phyloP scores from a whole-genome alignment of 2,888 invertebrate genomes.

The Nesidiocoris tenuis region DNA sequence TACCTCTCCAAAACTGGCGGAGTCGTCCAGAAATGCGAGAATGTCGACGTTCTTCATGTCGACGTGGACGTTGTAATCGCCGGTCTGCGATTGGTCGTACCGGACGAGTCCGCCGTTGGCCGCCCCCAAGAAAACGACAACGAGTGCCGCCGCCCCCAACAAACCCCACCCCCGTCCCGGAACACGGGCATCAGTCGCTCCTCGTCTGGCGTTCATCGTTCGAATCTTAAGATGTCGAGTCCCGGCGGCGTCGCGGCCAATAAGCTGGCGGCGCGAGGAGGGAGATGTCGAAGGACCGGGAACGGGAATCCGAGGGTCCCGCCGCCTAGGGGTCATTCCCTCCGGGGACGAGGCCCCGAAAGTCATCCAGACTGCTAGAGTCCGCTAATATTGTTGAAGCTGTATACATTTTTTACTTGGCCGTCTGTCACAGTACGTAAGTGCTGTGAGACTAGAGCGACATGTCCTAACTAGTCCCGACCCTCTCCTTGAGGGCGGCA shows the following conservation, averaged over 20 bases:
- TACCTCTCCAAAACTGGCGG: conserved; percentile 41
- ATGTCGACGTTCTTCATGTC: conserved; percentile 76
- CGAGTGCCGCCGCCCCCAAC: not conserved
- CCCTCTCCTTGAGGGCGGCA: no score
- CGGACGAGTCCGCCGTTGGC: conserved; percentile 37
- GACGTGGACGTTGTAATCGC: conserved; percentile 75
- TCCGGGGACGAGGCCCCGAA: not conserved
- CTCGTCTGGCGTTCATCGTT: not conserved
- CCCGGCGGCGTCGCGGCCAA: not conserved
- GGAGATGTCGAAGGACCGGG: not conserved
- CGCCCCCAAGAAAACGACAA: conserved; percentile 7
- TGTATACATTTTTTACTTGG: not conserved
- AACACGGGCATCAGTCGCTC: not conserved
- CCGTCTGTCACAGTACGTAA: no score
- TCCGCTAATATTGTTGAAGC: not conserved
- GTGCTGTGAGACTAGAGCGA: no score
- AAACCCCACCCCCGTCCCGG: not conserved
- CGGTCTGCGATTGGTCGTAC: conserved; percentile 74
- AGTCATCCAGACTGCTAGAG: not conserved
- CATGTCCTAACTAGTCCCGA: no score
- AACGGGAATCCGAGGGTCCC: not conserved
- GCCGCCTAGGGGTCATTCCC: not conserved
- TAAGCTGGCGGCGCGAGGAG: not conserved
- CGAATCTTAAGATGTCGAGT: not conserved
- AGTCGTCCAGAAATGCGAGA: conserved; percentile 66